These are phyloP conservation scores for Hylyphantes graminicola DNA, from an alignment of 1,140 invertebrate species.

Conservation along the genomic window DNA sequence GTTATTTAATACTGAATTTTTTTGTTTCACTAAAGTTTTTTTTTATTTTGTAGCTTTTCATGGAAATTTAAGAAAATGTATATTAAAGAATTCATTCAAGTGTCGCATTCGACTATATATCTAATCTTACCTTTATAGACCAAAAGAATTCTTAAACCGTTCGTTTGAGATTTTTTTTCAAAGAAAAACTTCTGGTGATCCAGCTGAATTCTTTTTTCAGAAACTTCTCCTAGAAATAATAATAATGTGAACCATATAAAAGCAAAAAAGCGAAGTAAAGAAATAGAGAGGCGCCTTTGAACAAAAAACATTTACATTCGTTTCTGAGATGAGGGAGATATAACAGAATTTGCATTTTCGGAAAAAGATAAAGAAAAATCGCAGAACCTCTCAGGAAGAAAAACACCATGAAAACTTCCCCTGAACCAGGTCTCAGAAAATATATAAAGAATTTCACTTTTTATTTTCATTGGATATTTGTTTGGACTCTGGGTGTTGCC, in stretches of 20 bases:
- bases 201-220: not conserved
- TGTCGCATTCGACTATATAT: too few species aligned
- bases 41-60: too few species aligned
- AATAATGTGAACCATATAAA: not conserved
- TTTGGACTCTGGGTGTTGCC: slow-evolving; percentile 27
- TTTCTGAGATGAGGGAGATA: slow-evolving; percentile 42
- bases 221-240: slow-evolving; percentile 6
- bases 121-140: not conserved
- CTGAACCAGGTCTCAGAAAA: not conserved
- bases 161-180: not conserved
- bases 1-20: too few species aligned
- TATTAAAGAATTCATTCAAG: too few species aligned
- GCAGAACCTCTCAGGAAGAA: not conserved
- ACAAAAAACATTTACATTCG: slow-evolving; percentile 42
- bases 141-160: not conserved
- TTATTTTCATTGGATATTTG: slow-evolving; percentile 9
- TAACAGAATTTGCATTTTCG: slow-evolving; percentile 37
- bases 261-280: not conserved
- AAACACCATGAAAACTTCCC: slow-evolving; percentile 26
- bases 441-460: slow-evolving; percentile 10
- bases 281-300: slow-evolving; percentile 5
- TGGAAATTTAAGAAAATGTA: too few species aligned
- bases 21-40: too few species aligned
- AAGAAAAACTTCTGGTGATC: not conserved
- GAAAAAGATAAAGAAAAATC: slow-evolving; percentile 20